Conservation (phyloP, 2,888 invertebrate genomes). For the Andrena minutula region DNA sequence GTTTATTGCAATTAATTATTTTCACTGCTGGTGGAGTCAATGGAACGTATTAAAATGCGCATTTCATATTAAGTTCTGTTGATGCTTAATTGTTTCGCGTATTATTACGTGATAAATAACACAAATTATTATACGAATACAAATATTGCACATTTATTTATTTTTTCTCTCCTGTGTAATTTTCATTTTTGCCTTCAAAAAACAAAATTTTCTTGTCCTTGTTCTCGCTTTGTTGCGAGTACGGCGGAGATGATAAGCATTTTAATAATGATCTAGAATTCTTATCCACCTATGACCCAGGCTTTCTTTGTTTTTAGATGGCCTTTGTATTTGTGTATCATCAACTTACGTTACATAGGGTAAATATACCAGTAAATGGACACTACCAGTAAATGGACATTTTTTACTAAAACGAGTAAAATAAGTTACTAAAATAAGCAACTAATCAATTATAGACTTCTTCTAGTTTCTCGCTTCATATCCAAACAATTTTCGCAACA, state of each 20-base stretch:
- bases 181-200: neutral
- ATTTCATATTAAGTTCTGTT: neutral
- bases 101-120: constrained; percentile 8
- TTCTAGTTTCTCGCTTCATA: too few species aligned
- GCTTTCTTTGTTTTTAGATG: neutral
- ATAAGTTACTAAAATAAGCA: too few species aligned
- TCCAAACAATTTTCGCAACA: too few species aligned
- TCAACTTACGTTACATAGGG: neutral
- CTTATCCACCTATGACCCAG: neutral
- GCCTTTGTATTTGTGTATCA: neutral
- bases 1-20: neutral
- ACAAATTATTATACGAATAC: neutral
- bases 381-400: too few species aligned
- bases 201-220: neutral
- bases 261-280: neutral
- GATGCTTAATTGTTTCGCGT: neutral
- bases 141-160: neutral
- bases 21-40: neutral
- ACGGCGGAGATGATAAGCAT: neutral
- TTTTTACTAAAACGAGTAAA: too few species aligned
- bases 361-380: too few species aligned
- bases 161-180: neutral
- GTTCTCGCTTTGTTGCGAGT: neutral
- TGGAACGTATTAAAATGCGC: neutral
- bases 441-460: too few species aligned